Percentiles rank a stretch among this genome's conserved stretches.
These are phyloP conservation scores for Leptinotarsa lineolata DNA, from an alignment of 1,140 invertebrate species.

Conservation along the genomic window DNA sequence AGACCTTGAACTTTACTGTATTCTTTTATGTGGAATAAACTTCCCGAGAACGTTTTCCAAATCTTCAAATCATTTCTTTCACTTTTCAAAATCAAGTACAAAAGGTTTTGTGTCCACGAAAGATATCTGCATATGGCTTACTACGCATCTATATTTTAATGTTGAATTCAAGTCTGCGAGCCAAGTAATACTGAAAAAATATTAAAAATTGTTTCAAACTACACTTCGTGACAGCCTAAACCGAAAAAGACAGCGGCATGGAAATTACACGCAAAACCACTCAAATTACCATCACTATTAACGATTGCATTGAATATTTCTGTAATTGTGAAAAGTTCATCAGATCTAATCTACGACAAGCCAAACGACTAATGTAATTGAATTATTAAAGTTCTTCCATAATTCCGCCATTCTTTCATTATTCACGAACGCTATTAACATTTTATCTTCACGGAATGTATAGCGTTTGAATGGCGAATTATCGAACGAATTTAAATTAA, in stretches of 20 bases:
- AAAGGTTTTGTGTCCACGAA: too few species aligned
- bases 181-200: too few species aligned
- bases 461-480: background rate
- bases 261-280: conserved; percentile 14
- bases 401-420: background rate
- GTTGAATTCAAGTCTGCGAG: too few species aligned
- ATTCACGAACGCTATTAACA: background rate
- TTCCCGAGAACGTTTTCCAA: too few species aligned
- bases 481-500: background rate
- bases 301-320: conserved; percentile 8
- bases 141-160: too few species aligned
- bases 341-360: conserved; percentile 8
- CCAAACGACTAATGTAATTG: conserved; percentile 15
- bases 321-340: conserved; percentile 10
- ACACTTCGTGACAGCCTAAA: background rate
- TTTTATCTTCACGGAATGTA: conserved; percentile 2
- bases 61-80: too few species aligned
- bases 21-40: too few species aligned
- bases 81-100: too few species aligned
- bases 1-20: too few species aligned
- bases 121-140: too few species aligned
- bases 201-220: background rate
- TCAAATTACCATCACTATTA: conserved; percentile 17
- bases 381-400: conserved; percentile 8
- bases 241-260: background rate